Base-by-base conservation (phyloP, 1,140 invertebrate species). In the Agraylea sexmaculata region DNA sequence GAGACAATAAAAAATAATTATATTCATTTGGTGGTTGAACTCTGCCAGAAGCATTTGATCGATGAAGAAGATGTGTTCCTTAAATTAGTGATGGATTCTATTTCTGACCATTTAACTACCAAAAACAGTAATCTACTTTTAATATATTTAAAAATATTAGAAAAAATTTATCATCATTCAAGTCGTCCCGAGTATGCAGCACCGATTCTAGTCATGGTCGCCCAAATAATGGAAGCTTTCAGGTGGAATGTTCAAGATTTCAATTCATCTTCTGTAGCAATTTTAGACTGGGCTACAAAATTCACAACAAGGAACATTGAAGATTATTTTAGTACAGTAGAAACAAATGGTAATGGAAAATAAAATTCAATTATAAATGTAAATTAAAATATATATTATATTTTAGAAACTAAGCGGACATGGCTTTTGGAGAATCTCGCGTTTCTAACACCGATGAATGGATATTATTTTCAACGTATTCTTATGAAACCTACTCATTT, bases 341-440 rank as follows among this genome's bases (percentile, higher is more conserved):
- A 31, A 10, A 31, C 15, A 31, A 13, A 15, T 31, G 7, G n/a
- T n/a, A n/a, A n/a, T n/a, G 13, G 30, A 8, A 8, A 31, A 31
- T 31, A 31, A 31, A 31, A 7, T 25, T 25, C 7, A 7, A 7
- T 25, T 25, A 25, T 7, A 25, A 25, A 25, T 25, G 23, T 25
- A 25, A 7, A 7, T 7, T 25, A 25, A 7, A 25, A 7, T 7
- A 25, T n/a, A 6, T 7, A 7, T 25, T 25, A 25, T 25, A 15
- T 48, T 48, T 27, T 36, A 48, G 46, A 45, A 35, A 44, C 21
- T 17, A 43, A 42, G 23, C 43, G 31, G 19, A 6, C 30, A 34
- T 49, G 43, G 43, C 16, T 45, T 19, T n/a, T 28, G 2, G 15
- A 11, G 2, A 45, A 43, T 19, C 17, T 49, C 2, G 27, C 16